These are phyloP conservation scores for Galeruca laticollis DNA, from an alignment of 2,888 invertebrate genomes.

Conservation along the genomic window DNA sequence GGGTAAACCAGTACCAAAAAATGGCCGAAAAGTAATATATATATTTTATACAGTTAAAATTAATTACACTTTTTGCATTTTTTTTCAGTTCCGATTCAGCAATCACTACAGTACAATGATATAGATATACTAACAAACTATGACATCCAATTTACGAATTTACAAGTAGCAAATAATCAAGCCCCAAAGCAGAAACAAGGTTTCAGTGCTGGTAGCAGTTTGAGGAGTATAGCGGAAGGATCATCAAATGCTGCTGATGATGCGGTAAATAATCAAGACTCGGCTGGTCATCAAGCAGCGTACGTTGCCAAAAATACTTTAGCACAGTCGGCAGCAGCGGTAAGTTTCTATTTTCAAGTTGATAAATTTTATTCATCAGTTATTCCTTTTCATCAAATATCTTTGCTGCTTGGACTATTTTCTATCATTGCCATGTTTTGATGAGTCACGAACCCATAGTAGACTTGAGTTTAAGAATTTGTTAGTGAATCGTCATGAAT, in stretches of 20 bases:
- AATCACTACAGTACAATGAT: slow-evolving; percentile 51
- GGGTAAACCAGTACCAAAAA: too few relatives aligned
- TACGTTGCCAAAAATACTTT: slow-evolving; percentile 83
- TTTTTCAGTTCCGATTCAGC: slow-evolving; percentile 35
- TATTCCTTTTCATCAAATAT: neutral
- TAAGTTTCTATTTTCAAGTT: slow-evolving; percentile 48
- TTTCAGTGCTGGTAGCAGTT: slow-evolving; percentile 78
- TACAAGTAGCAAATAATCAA: slow-evolving; percentile 40
- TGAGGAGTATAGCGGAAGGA: slow-evolving; percentile 78
- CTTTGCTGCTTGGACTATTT: too few relatives aligned
- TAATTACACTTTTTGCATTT: too few relatives aligned
- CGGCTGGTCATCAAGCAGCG: slow-evolving; percentile 83
- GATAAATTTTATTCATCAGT: neutral
- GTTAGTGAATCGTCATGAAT: too few relatives aligned
- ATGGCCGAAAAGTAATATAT: too few relatives aligned
- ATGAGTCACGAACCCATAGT: too few relatives aligned
- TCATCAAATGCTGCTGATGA: slow-evolving; percentile 83
- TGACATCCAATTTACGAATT: slow-evolving; percentile 49
- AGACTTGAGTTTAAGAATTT: too few relatives aligned
- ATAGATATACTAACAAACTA: slow-evolving; percentile 55
- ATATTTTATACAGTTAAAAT: neutral
- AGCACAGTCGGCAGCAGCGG: slow-evolving; percentile 78
- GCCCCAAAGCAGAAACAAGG: slow-evolving; percentile 66
- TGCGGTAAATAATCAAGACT: slow-evolving; percentile 79
- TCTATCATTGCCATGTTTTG: too few relatives aligned